Base-by-base conservation (phyloP, 2,888 invertebrate species). In the Lasioglossum vierecki region DNA sequence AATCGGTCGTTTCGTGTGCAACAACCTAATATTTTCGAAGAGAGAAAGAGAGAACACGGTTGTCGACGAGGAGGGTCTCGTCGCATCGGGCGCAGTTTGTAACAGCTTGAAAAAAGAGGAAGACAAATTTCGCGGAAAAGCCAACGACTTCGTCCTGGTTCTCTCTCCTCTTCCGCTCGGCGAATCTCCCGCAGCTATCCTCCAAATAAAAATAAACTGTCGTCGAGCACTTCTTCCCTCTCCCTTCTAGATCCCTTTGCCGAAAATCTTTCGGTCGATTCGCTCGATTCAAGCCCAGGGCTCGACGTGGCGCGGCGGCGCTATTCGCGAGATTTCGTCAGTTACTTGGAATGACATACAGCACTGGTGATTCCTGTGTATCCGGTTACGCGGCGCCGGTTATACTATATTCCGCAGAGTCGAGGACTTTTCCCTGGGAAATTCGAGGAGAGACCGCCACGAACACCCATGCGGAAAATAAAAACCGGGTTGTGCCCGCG, bases 121-220 rank as follows among this genome's bases (percentile, higher is more conserved):
- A 9, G 72, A 44, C 15, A 73, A 76, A 77, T 68, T 63, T 39
- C 9, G 18, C 22, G 81, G 72, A 63, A 60, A 66, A 81, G 26
- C 26, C 35, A 39, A 68, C 68, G 63, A 35, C 63, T 66, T 66
- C 63, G 39, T 39, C 68, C 68, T 22, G 22, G 39, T 68, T 44
- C 39, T 46, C 46, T 22, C 71, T 70, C 26, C 30, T 60, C 15
- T 49, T 68, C 26, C 15, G 39, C 41, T 1, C 53, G 60, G 26
- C 41, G 53, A 41, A 73, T 70, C 26, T 8, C 68, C 60, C 60
- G 30, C 46, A 53, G 77, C 60, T 66, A 82, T 60, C 79, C 71
- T 74, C 75, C 79, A 86, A 87, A 87, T 86, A 86, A 83, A 87
- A 87, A 87, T 86, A 83, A 83, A 87, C 78, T 72, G 83, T 79